phyloP scores from a whole-genome alignment of 1,140 invertebrate genomes.

The Limonius californicus region DNA sequence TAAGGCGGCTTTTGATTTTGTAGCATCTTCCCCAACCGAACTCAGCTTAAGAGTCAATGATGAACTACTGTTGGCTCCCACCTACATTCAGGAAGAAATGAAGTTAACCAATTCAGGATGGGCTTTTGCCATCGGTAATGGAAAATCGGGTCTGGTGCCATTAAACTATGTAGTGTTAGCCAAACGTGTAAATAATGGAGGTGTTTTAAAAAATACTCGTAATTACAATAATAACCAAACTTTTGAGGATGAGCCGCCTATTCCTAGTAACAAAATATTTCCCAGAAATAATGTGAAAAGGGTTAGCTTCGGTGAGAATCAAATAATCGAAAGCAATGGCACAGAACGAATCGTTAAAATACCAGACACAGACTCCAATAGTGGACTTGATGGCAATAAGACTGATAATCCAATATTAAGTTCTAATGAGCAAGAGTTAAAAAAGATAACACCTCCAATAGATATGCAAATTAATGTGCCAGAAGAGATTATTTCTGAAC shows the following conservation, averaged over 20 bases:
- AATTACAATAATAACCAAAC: slow-evolving; percentile 21
- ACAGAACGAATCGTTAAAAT: slow-evolving; percentile 9
- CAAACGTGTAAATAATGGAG: slow-evolving; percentile 27
- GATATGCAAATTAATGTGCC: too few species aligned
- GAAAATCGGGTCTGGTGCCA: slow-evolving; percentile 71
- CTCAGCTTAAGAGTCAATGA: slow-evolving; percentile 74
- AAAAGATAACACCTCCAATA: too few species aligned
- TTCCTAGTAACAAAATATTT: neutral
- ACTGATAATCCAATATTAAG: too few species aligned
- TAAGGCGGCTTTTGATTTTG: slow-evolving; percentile 73
- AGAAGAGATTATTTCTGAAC: too few species aligned
- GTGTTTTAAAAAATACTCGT: slow-evolving; percentile 16
- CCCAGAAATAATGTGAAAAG: slow-evolving; percentile 37
- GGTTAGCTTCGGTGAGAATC: slow-evolving; percentile 45
- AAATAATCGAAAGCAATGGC: slow-evolving; percentile 37
- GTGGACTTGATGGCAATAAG: neutral
- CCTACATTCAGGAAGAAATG: slow-evolving; percentile 69
- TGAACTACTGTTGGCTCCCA: slow-evolving; percentile 75
- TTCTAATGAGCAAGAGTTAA: too few species aligned
- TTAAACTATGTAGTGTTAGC: slow-evolving; percentile 67
- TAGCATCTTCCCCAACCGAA: slow-evolving; percentile 67
- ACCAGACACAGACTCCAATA: neutral
- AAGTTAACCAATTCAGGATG: slow-evolving; percentile 66
- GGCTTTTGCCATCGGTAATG: slow-evolving; percentile 68
- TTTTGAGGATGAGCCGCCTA: neutral